phyloP scores from a whole-genome alignment of 30 jellyfish, hydroid and myxozoan genomes.

The Sanderia malayensis region DNA sequence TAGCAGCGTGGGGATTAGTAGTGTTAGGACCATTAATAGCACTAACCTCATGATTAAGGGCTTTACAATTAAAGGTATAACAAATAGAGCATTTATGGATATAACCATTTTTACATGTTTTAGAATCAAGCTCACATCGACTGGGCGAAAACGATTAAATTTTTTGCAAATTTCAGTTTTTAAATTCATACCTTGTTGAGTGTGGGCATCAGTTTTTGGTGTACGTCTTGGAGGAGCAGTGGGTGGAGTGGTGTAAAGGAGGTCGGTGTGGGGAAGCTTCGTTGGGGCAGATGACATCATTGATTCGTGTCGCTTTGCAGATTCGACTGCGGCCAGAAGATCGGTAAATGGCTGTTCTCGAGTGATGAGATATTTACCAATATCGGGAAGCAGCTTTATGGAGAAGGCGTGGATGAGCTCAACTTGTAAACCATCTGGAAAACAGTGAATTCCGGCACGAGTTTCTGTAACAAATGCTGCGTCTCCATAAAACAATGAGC shows the following conservation, averaged over 20 bases:
- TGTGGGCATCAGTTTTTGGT: too few relatives aligned
- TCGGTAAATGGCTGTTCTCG: conserved; percentile 13
- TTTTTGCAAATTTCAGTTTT: conserved; percentile 6
- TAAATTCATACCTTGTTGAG: too few relatives aligned
- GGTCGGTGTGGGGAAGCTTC: not conserved
- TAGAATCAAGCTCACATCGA: not conserved
- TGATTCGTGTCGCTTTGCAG: conserved; percentile 19
- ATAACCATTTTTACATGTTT: conserved; percentile 7
- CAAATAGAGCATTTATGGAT: conserved; percentile 2
- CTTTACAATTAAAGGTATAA: not conserved
- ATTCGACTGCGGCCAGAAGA: not conserved
- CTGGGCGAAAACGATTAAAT: not conserved
- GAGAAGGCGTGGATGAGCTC: conserved; percentile 19
- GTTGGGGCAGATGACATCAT: too few relatives aligned
- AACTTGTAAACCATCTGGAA: conserved; percentile 9
- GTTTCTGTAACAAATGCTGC: not conserved
- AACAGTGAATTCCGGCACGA: not conserved
- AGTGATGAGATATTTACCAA: conserved; percentile 3
- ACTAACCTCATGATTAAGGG: too few relatives aligned
- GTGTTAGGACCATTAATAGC: too few relatives aligned
- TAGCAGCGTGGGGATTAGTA: conserved; percentile 3
- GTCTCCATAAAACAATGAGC: not conserved
- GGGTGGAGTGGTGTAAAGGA: not conserved
- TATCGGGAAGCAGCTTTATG: conserved; percentile 2
- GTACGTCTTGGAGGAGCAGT: not conserved